Evolutionary conservation across 2,113 vertebrate genomes (phyloP).

Genomic region (Lathamus discolor): DNA sequence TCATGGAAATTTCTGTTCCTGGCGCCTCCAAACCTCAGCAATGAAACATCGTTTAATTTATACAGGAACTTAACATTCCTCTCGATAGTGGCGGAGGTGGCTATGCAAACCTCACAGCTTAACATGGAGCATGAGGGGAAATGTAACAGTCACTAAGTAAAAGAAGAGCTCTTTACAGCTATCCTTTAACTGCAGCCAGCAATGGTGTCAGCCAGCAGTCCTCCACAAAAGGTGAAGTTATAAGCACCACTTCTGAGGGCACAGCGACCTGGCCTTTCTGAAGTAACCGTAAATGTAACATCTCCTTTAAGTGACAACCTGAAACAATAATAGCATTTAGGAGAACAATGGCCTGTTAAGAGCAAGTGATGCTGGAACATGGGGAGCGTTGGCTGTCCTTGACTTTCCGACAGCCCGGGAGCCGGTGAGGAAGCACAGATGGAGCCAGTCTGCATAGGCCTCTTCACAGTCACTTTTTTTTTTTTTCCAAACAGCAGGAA

Average conservation of each 20-base stretch:
- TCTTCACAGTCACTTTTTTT: constrained; percentile 11
- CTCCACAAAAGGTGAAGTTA: not conserved
- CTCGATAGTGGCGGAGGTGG: not conserved
- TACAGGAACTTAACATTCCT: not conserved
- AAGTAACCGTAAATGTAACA: not conserved
- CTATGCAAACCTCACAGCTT: not conserved
- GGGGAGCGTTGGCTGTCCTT: not conserved
- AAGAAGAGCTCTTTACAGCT: not conserved
- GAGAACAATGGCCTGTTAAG: constrained; percentile 59
- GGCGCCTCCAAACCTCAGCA: not conserved
- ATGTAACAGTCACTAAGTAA: not conserved
- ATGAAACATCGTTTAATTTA: not conserved
- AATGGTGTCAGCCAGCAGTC: not conserved
- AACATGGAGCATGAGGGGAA: not conserved
- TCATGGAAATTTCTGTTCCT: not conserved
- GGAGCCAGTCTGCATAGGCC: constrained; percentile 16
- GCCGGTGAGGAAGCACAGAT: constrained; percentile 49
- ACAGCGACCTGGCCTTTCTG: not conserved
- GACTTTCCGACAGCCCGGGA: constrained; percentile 34
- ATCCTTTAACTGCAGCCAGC: not conserved
- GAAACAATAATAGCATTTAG: constrained; percentile 29
- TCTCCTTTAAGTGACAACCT: constrained; percentile 37
- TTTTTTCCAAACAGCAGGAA: constrained; percentile 18
- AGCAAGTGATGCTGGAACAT: constrained; percentile 19
- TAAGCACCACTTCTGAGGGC: constrained; percentile 3